Evolutionary conservation across 2,797 vertebrate genomes (phyloP).

Genomic region (Acropternis orthonyx): DNA sequence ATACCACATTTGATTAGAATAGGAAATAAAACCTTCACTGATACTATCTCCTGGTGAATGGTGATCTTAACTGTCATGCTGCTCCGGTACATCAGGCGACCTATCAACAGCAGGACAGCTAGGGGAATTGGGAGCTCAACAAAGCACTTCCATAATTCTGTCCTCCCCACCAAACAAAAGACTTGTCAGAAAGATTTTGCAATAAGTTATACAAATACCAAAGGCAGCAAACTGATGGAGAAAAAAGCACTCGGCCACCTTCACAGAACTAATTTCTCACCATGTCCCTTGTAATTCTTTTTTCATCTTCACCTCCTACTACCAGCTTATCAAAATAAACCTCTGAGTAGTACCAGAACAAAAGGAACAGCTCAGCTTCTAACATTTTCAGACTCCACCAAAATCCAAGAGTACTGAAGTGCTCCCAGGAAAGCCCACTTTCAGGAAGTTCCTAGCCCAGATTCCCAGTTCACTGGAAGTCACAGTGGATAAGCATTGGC

Average conservation of each 20-base stretch:
- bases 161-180: not conserved
- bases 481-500: not conserved
- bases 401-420: not conserved
- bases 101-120: not conserved
- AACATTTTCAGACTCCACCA: not conserved
- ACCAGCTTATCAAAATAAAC: not conserved
- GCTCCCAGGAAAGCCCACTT: not conserved
- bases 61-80: not conserved
- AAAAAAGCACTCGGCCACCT: not conserved
- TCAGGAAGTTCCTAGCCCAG: not conserved
- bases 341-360: not conserved
- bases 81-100: not conserved
- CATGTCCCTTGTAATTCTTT: not conserved
- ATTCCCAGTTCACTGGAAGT: not conserved
- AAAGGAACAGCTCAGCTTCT: not conserved
- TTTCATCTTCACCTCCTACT: not conserved
- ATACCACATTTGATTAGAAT: not conserved
- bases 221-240: not conserved
- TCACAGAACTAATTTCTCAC: not conserved
- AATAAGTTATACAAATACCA: not conserved
- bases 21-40: constrained; percentile 8
- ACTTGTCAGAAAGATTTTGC: not conserved
- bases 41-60: not conserved
- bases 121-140: not conserved
- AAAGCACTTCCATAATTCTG: not conserved